Base-by-base conservation (phyloP, 2,888 invertebrate genomes). In the Callosobruchus maculatus region DNA sequence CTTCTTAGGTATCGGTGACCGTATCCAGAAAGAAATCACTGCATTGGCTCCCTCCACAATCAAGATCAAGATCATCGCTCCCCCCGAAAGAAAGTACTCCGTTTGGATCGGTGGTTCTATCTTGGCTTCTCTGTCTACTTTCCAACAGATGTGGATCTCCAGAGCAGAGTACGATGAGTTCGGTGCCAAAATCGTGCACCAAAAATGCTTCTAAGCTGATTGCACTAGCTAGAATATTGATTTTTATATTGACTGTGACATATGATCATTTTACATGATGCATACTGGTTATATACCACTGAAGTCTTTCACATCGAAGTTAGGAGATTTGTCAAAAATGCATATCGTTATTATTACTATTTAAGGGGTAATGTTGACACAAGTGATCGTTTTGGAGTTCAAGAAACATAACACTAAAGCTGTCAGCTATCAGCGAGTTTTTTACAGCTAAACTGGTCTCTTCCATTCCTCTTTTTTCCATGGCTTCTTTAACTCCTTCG, bases 41-140 rank as follows among this genome's bases (percentile, higher is more conserved):
- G 93, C 96, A 75, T 91, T 97, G 81, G 95, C 96, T 75, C 96
- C 95, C 81, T 94, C 94, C 79, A 95, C 95, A 86, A 96, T 95
- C 90, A 96, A 95, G 90, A 95, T 95, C 90, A 96, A 95, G 91
- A 95, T 96, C 90, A 97, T 97, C 88, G 97, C 97, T 82, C 97
- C 97, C 74, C 97, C 97, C 79, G 97, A 97, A 91, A 92, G 97
- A 87, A 97, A 97, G 89, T 97, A 98, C 92, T 97, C 97, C 85
- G 97, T 97, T 82, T 97, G 97, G 97, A 97, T 98, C 91, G 97
- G 97, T 87, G 97, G 97, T 81, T 97, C 97, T 88, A 97, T 98
- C 90, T 90, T 98, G 85, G 97, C 97, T 74, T 96, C 97, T 7
- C 89, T 97, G 82, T 93, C 94, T 86, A 95, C 95, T 86, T 93